These are phyloP conservation scores for Lycia hirtaria DNA, from an alignment of 2,888 invertebrate genomes.

Conservation along the genomic window DNA sequence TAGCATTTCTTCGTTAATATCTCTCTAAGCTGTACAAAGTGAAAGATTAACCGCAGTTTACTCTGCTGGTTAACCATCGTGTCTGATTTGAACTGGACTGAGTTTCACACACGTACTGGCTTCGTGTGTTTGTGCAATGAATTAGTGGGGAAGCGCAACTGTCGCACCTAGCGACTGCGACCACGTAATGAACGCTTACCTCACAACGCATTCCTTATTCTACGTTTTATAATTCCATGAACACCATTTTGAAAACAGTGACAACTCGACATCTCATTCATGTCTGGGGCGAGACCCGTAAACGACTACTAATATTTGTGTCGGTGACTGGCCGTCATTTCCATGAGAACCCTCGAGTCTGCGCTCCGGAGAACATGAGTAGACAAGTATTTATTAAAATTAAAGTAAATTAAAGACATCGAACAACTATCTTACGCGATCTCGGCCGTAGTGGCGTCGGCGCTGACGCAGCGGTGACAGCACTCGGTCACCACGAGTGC, in stretches of 20 bases:
- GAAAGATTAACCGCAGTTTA: slow-evolving; percentile 78
- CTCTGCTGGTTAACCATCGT: slow-evolving; percentile 67
- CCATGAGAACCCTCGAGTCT: slow-evolving; percentile 59
- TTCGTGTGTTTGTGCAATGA: slow-evolving; percentile 61
- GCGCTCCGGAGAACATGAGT: slow-evolving; percentile 49
- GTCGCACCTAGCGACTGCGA: slow-evolving; percentile 57
- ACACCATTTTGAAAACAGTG: slow-evolving; percentile 18
- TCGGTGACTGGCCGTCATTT: slow-evolving; percentile 62
- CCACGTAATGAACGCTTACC: slow-evolving; percentile 39
- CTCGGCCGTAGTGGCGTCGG: slow-evolving; percentile 59
- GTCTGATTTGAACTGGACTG: slow-evolving; percentile 71
- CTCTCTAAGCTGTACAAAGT: slow-evolving; percentile 76
- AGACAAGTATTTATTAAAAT: slow-evolving; percentile 63
- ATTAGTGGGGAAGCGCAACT: slow-evolving; percentile 72
- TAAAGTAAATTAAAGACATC: slow-evolving; percentile 78
- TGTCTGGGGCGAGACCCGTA: slow-evolving; percentile 47
- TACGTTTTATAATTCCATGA: slow-evolving; percentile 17
- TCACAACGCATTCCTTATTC: slow-evolving; percentile 31
- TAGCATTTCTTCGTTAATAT: slow-evolving; percentile 75
- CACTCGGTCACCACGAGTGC: slow-evolving; percentile 80
- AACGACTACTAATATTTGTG: slow-evolving; percentile 62
- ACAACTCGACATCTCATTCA: slow-evolving; percentile 39
- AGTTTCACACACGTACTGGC: slow-evolving; percentile 73
- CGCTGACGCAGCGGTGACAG: slow-evolving; percentile 61
- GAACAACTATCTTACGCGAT: slow-evolving; percentile 74